Conservation (phyloP, 1,140 invertebrate species). For the Drosophila pruinosa region DNA sequence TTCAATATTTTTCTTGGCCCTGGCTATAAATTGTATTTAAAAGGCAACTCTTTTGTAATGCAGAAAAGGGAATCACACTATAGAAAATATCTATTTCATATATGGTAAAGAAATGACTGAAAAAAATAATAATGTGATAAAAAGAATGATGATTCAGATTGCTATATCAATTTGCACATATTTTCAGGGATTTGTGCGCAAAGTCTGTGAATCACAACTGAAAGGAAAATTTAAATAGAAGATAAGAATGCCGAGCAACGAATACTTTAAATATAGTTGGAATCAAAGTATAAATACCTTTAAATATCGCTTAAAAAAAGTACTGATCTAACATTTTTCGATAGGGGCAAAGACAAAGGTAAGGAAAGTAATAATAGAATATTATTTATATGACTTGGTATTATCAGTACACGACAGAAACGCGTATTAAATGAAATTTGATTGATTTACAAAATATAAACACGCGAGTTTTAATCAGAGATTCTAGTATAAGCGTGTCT, state of each 20-base stretch:
- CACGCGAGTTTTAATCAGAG: conserved; percentile 61
- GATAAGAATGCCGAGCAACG: neutral
- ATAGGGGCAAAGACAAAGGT: neutral
- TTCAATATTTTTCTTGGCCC: neutral
- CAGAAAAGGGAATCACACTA: neutral
- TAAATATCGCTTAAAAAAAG: conserved; percentile 1
- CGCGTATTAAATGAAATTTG: conserved; percentile 35
- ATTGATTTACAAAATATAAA: conserved; percentile 58
- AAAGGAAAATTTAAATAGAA: neutral
- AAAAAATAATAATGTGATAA: neutral
- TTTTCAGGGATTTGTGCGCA: neutral
- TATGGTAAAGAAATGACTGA: conserved; percentile 6
- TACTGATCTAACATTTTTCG: neutral
- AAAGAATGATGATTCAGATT: neutral
- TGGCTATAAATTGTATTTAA: neutral
- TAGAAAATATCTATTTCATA: neutral
- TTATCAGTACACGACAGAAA: conserved; percentile 8
- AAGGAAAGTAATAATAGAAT: conserved; percentile 1
- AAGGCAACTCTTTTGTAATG: conserved; percentile 3
- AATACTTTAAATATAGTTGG: neutral
- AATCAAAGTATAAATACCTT: neutral
- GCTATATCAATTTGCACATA: neutral
- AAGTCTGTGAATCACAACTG: neutral
- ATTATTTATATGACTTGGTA: neutral
- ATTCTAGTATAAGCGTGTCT: conserved; percentile 34